Conservation (phyloP, 2,113 vertebrate genomes). For the Bambusicola thoracicus region DNA sequence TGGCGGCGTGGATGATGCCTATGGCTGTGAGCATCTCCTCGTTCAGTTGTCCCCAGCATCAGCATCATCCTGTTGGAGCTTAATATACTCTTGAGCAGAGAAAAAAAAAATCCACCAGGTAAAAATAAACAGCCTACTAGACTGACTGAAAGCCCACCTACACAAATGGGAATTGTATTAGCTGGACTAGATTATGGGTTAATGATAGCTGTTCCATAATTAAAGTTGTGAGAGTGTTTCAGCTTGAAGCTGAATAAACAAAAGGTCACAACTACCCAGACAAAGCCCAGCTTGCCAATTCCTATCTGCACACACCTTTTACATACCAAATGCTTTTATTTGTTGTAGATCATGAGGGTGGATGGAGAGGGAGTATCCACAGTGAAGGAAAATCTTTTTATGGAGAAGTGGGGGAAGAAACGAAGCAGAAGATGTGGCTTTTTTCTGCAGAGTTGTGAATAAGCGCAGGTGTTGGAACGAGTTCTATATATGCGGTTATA, state of each 20-base stretch:
- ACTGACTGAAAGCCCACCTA: neutral
- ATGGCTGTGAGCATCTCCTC: neutral
- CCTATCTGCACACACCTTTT: neutral
- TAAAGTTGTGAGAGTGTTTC: neutral
- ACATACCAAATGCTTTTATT: neutral
- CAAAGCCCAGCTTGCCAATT: neutral
- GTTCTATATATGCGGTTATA: slow-evolving; percentile 29
- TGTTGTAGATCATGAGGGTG: neutral
- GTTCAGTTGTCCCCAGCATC: neutral
- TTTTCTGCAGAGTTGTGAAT: slow-evolving; percentile 60
- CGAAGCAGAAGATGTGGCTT: neutral
- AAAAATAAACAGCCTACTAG: neutral
- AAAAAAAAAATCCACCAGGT: neutral
- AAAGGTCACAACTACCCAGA: neutral
- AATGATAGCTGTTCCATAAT: neutral
- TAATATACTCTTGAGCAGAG: neutral
- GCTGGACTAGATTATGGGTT: neutral
- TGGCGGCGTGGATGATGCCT: neutral
- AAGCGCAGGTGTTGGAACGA: slow-evolving; percentile 42
- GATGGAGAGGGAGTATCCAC: slow-evolving; percentile 4
- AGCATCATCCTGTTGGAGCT: neutral
- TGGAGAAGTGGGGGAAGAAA: slow-evolving; percentile 46
- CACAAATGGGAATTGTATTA: neutral
- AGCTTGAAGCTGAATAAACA: neutral
- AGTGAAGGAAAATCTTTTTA: slow-evolving; percentile 30